Percentiles rank a stretch among this genome's conserved stretches.
Evolutionary conservation across 2,797 vertebrate genomes (phyloP).

Genomic region (Acanthurus tractus): DNA sequence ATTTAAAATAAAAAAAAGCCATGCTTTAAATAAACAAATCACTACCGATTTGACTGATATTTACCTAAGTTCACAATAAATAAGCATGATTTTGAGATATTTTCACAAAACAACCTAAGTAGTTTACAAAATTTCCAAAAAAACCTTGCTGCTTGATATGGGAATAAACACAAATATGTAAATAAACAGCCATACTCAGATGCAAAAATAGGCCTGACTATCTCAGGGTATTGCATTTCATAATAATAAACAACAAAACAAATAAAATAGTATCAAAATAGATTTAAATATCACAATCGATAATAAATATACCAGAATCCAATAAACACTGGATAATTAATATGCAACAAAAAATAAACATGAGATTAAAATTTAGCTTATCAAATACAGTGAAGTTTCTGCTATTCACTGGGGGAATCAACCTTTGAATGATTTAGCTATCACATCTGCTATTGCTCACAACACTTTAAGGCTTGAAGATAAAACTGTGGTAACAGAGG

Average conservation of each 20-base stretch:
- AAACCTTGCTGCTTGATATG: background rate
- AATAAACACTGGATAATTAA: background rate
- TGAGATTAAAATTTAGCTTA: background rate
- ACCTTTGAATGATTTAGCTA: conserved; percentile 2
- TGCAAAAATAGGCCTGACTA: background rate
- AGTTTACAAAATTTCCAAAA: background rate
- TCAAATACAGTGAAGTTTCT: background rate
- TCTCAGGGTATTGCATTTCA: too few relatives aligned
- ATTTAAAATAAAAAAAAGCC: background rate
- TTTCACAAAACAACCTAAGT: background rate
- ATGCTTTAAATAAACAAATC: background rate
- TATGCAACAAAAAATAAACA: background rate
- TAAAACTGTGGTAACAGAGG: conserved; percentile 9
- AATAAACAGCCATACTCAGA: too few relatives aligned
- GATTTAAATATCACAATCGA: background rate
- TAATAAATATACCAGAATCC: background rate
- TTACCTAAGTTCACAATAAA: background rate
- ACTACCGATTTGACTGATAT: background rate
- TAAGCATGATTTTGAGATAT: background rate
- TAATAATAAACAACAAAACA: too few relatives aligned
- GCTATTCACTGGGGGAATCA: background rate
- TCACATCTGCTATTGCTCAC: background rate
- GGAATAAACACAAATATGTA: background rate
- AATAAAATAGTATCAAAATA: too few relatives aligned
- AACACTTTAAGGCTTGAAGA: background rate